Percentiles rank a stretch among this genome's conserved stretches.
Evolutionary conservation across 2,113 vertebrate species (phyloP).

Genomic region (Perca flavescens): DNA sequence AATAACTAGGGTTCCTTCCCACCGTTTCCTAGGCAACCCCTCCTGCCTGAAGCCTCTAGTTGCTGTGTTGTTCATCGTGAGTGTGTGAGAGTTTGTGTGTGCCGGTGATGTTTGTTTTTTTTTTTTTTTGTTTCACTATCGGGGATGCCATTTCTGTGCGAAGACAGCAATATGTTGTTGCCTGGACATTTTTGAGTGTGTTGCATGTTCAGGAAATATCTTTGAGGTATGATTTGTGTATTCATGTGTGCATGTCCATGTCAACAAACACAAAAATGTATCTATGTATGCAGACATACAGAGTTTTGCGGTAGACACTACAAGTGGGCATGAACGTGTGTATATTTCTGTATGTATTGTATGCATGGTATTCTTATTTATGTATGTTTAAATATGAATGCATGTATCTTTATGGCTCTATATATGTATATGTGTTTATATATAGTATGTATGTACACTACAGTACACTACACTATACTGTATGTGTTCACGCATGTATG

Average conservation of each 20-base stretch:
- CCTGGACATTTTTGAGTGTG: conserved; percentile 42
- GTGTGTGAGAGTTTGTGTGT: conserved; percentile 54
- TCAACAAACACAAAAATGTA: not conserved
- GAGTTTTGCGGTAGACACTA: not conserved
- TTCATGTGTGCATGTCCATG: not conserved
- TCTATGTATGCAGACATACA: not conserved
- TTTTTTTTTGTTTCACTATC: conserved; percentile 41
- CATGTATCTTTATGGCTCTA: not conserved
- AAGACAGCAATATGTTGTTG: conserved; percentile 54
- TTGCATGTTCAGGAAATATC: not conserved
- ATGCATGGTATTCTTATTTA: too few relatives aligned
- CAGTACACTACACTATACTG: not conserved
- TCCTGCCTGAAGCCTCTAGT: conserved; percentile 76
- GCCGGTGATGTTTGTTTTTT: conserved; percentile 36
- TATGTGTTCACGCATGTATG: not conserved
- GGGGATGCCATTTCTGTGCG: conserved; percentile 61
- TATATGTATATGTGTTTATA: not conserved
- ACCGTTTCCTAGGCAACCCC: conserved; percentile 84
- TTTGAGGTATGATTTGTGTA: not conserved
- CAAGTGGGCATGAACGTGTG: not conserved
- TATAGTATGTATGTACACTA: not conserved
- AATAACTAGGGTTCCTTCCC: conserved; percentile 82
- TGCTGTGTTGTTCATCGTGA: conserved; percentile 64
- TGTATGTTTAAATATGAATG: not conserved
- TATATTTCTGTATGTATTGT: not conserved